Evolutionary conservation across 1,140 invertebrate genomes (phyloP), one percentile per base, ranked within the genome.

Genomic region (Lysiphlebus fabarum): DNA sequence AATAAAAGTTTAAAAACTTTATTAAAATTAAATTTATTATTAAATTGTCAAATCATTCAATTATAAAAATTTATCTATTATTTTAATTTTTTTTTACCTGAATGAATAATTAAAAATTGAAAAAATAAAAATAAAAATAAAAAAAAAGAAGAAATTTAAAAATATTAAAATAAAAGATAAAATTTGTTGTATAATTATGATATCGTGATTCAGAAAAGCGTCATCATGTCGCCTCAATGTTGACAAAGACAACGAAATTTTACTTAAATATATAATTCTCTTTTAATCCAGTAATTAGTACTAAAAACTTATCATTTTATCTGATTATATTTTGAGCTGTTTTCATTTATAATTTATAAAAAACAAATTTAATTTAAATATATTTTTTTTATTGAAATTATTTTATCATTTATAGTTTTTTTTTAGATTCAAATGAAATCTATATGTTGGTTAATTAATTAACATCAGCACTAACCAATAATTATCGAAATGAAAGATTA

Each of bases 401-500:
- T 70, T 68, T 70, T 69, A 66, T 36, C 51, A 48, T 36, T 41
- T 50, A 49, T 33, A 47, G 48, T 49, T 37, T n/a, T 40, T 10
- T 7, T 17, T 33, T n/a, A 10, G 17, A 36, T 56, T 48, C 10
- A 50, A 37, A 34, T 14, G 34, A 34, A 45, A 14, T 4, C 17
- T 26, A 26, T 37, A 43, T 44, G 41, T 50, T 51, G 54, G 48
- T 70, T 66, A 70, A 68, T 70, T 70, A 70, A 70, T 70, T 70
- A 70, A 70, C 68, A 65, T 62, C 57, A 62, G 50, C 40, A 56
- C 55, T 68, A 65, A 75, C 77, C 74, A 74, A 76, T 76, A 77
- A 76, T 78, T 76, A 77, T 72, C 67, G 67, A 65, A 76, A 73
- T 73, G 72, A 74, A 73, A 74, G 70, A 76, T 76, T 67, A 55